Evolutionary conservation across 2,888 invertebrate species (phyloP).

Genomic region (Rhodophaea formosa): DNA sequence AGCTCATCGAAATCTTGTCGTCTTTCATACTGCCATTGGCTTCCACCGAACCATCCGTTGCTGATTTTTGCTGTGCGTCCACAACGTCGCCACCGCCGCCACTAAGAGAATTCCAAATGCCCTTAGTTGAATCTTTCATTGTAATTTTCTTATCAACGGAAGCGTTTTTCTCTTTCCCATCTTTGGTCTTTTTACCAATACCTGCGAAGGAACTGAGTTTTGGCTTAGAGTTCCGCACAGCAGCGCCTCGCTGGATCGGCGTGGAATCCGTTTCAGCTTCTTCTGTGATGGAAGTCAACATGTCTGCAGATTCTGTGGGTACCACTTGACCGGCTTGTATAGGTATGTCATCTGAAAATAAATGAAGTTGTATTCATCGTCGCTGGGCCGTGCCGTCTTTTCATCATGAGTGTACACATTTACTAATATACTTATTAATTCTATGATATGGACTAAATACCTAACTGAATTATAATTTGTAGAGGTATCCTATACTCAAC

Average conservation of each 20-base stretch:
- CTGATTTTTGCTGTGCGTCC: conserved; percentile 71
- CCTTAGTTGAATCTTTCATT: conserved; percentile 70
- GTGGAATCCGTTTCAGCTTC: conserved; percentile 81
- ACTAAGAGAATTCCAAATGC: conserved; percentile 70
- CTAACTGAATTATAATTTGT: too few relatives aligned
- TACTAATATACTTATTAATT: too few relatives aligned
- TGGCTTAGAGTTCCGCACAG: conserved; percentile 80
- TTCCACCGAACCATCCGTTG: conserved; percentile 56
- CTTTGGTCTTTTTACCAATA: conserved; percentile 83
- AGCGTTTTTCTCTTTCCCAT: conserved; percentile 70
- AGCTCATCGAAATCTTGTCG: conserved; percentile 70
- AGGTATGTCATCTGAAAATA: conserved; percentile 90
- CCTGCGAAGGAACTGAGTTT: conserved; percentile 83
- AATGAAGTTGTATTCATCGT: conserved; percentile 11
- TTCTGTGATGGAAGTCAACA: conserved; percentile 85
- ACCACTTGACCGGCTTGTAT: conserved; percentile 87
- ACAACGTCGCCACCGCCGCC: conserved; percentile 74
- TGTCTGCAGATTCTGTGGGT: conserved; percentile 77
- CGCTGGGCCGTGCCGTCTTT: too few relatives aligned
- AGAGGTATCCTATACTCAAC: too few relatives aligned
- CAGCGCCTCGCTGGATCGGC: conserved; percentile 76
- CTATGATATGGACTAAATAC: too few relatives aligned
- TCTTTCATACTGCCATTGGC: conserved; percentile 73
- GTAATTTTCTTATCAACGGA: conserved; percentile 68
- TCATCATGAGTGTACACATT: too few relatives aligned